Evolutionary conservation across 2,888 invertebrate species (phyloP).

Genomic region (Metalampra italica): DNA sequence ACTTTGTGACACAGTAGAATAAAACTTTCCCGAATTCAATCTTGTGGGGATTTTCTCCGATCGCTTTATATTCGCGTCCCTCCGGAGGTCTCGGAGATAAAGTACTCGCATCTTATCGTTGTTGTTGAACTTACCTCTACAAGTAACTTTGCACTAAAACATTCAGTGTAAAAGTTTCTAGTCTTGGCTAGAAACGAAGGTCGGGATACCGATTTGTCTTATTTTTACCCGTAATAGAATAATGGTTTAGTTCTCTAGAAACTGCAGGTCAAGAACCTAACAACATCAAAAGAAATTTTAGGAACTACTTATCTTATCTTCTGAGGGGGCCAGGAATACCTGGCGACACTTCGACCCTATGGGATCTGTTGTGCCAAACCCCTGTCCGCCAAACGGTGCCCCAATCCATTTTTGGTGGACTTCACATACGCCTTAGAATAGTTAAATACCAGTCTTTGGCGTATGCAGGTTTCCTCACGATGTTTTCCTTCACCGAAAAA

Average conservation of each 20-base stretch:
- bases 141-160: constrained; percentile 3
- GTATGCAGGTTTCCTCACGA: too few species aligned
- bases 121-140: constrained; percentile 1
- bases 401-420: too few species aligned
- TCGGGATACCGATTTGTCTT: neutral
- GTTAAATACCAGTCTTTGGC: too few species aligned
- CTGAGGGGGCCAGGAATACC: too few species aligned
- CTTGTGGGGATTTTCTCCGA: constrained; percentile 61
- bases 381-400: too few species aligned
- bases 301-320: too few species aligned
- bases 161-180: neutral
- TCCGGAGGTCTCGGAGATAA: constrained; percentile 12
- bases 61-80: constrained; percentile 43
- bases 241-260: neutral
- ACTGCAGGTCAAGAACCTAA: too few species aligned
- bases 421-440: too few species aligned
- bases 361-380: too few species aligned
- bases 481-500: too few species aligned
- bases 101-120: constrained; percentile 1
- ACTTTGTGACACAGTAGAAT: constrained; percentile 70
- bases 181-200: neutral
- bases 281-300: too few species aligned
- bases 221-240: neutral
- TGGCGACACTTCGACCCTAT: too few species aligned
- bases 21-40: constrained; percentile 70